Percentiles rank a stretch among this genome's conserved stretches.
Evolutionary conservation across 2,888 invertebrate species (phyloP).

Genomic region (Agrochola lychnidis): DNA sequence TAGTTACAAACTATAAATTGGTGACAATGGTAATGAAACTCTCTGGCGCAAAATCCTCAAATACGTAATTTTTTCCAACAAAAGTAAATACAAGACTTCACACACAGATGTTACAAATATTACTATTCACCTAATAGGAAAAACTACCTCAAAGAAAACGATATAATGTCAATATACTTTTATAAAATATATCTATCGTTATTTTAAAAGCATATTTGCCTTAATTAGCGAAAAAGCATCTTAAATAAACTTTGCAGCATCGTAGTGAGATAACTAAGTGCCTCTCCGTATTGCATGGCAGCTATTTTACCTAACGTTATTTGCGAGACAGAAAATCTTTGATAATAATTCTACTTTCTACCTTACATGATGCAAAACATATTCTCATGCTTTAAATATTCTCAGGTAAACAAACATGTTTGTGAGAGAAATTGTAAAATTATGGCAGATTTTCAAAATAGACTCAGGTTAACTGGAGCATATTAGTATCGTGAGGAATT

Average conservation of each 20-base stretch:
- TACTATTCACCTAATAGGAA: not conserved
- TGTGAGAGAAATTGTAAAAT: not conserved
- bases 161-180: too few relatives aligned
- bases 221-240: too few relatives aligned
- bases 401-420: slow-evolving; percentile 8
- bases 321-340: not conserved
- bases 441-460: not conserved
- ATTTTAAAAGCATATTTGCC: not conserved
- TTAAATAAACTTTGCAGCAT: not conserved
- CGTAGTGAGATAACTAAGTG: slow-evolving; percentile 1
- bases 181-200: too few relatives aligned
- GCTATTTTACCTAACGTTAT: not conserved
- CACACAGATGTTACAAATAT: too few relatives aligned
- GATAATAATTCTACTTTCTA: not conserved
- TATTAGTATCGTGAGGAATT: not conserved
- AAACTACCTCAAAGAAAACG: not conserved
- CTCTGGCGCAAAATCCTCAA: not conserved
- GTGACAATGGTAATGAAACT: too few relatives aligned
- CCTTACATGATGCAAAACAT: not conserved
- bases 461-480: not conserved
- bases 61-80: not conserved
- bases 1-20: too few relatives aligned
- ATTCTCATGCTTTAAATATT: not conserved
- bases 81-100: not conserved
- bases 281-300: not conserved